Conservation (phyloP, 2,888 invertebrate species). For the Mallateleia sp. region DNA sequence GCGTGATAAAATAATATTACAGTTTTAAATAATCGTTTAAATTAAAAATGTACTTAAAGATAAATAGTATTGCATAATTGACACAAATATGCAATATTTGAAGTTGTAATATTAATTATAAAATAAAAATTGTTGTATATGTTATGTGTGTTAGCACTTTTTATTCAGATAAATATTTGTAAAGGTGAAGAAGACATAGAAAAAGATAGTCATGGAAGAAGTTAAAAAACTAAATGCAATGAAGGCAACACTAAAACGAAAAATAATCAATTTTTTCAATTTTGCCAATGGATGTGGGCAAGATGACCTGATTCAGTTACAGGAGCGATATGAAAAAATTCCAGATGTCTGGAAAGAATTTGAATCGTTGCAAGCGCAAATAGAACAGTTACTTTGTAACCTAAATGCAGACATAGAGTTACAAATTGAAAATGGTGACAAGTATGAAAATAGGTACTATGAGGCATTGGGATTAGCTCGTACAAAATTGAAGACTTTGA, state of each 20-base stretch:
- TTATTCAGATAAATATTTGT: no score
- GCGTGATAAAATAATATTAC: no score
- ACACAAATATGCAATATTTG: no score
- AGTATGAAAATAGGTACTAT: conserved; percentile 24
- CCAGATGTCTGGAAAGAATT: conserved; percentile 18
- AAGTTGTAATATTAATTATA: no score
- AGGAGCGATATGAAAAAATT: conserved; percentile 17
- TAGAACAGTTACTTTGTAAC: conserved; percentile 6
- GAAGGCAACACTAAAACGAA: conserved; percentile 5
- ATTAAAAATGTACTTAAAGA: no score
- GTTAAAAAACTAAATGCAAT: not conserved
- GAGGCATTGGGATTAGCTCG: conserved; percentile 32
- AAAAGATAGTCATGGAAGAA: conserved; percentile 9
- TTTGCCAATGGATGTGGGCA: conserved; percentile 11
- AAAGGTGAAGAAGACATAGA: conserved; percentile 1
- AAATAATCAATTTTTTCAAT: conserved; percentile 19
- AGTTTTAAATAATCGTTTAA: no score
- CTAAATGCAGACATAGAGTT: not conserved
- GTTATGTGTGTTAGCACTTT: no score
- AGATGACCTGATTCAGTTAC: conserved; percentile 23
- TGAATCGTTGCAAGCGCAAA: conserved; percentile 6
- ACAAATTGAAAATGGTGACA: conserved; percentile 13
- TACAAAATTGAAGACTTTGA: not conserved
- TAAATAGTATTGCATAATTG: no score
- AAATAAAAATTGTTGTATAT: no score